Percentiles rank a stretch among this genome's conserved stretches.
These are phyloP conservation scores for Pagrus major DNA, from an alignment of 2,113 vertebrate genomes.

Conservation along the genomic window DNA sequence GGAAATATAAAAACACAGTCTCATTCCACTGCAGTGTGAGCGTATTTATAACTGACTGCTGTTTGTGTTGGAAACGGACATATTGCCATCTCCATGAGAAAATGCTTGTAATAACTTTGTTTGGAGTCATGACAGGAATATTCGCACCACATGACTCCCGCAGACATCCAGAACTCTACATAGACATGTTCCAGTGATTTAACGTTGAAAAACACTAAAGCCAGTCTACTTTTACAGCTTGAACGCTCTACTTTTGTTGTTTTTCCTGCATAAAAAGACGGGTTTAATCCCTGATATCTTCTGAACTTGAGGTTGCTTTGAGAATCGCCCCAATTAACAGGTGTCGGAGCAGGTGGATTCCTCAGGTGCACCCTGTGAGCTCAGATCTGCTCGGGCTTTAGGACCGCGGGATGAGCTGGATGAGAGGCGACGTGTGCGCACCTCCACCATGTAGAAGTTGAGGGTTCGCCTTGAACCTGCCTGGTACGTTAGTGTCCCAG, in stretches of 20 bases:
- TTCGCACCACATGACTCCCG: neutral
- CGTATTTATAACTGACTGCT: conserved; percentile 13
- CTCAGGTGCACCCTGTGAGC: neutral
- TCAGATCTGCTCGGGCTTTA: conserved; percentile 44
- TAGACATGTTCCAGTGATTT: neutral
- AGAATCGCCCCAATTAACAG: neutral
- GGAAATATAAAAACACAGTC: conserved; percentile 28
- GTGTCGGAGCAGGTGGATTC: conserved; percentile 40
- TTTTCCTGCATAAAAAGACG: neutral
- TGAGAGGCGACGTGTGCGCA: conserved; percentile 33
- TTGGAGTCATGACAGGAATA: neutral
- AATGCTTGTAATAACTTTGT: neutral
- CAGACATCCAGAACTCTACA: neutral
- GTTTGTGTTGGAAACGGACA: neutral
- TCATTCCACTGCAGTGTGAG: conserved; percentile 25
- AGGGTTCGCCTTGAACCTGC: conserved; percentile 37
- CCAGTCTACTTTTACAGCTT: neutral
- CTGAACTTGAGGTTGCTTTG: neutral
- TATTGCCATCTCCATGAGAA: neutral
- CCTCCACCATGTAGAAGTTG: conserved; percentile 38
- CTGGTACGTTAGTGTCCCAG: conserved; percentile 12
- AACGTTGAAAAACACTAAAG: neutral
- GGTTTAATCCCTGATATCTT: neutral
- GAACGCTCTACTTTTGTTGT: neutral
- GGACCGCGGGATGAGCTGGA: conserved; percentile 65